Evolutionary conservation across 2,797 vertebrate species (phyloP).

Genomic region (Myotis pilosus): DNA sequence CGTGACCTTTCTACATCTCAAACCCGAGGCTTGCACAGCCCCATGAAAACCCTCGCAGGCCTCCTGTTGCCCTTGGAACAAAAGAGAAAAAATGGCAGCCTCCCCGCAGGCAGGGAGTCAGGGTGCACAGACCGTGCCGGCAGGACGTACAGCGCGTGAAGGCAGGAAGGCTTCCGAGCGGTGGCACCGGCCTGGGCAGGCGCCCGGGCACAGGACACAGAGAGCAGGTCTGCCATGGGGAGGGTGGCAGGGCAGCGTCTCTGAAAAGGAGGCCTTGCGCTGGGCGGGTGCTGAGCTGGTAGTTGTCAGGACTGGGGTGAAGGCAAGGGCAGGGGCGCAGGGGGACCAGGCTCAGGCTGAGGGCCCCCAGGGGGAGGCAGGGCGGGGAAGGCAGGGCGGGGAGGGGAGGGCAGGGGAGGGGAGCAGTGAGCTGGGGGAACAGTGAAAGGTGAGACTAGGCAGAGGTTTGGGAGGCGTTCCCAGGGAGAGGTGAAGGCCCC

Average conservation of each 20-base stretch:
- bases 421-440: not conserved
- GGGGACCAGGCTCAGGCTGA: not conserved
- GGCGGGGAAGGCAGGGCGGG: rapidly evolving
- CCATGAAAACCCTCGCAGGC: not conserved
- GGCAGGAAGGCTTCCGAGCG: not conserved
- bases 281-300: not conserved
- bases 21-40: not conserved
- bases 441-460: not conserved
- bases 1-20: not conserved
- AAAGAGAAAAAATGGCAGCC: not conserved
- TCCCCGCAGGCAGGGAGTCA: not conserved
- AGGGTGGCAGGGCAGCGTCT: not conserved
- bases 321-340: not conserved
- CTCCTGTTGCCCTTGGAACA: not conserved
- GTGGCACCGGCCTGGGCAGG: rapidly evolving
- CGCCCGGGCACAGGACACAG: rapidly evolving
- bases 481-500: not conserved
- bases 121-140: rapidly evolving
- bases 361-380: not conserved
- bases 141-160: rapidly evolving
- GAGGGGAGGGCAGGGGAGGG: not conserved
- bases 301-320: not conserved
- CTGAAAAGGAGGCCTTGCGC: not conserved
- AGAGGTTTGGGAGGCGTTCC: not conserved
- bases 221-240: not conserved